phyloP scores from a whole-genome alignment of 2,113 vertebrate genomes.

The Antechinus flavipes region DNA sequence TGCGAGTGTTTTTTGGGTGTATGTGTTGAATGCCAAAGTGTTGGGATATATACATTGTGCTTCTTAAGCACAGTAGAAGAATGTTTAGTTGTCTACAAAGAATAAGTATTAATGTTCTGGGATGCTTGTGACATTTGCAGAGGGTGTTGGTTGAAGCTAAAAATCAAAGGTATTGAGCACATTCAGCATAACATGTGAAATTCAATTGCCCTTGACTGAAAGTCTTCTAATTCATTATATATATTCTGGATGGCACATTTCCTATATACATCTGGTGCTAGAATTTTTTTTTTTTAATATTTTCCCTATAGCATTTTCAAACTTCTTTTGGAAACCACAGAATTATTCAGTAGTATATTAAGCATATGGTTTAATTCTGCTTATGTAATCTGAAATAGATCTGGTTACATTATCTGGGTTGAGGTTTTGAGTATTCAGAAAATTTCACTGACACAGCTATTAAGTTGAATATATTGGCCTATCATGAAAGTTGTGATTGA shows the following conservation, averaged over 20 bases:
- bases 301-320: neutral
- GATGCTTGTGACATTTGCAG: neutral
- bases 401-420: neutral
- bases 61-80: neutral
- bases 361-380: neutral
- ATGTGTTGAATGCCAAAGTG: too few species aligned
- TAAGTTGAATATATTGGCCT: neutral
- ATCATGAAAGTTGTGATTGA: neutral
- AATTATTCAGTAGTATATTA: neutral
- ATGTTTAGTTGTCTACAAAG: neutral
- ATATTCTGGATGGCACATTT: neutral
- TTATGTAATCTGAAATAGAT: neutral
- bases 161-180: neutral
- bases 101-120: neutral
- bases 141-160: neutral
- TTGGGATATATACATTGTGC: neutral
- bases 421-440: neutral
- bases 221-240: neutral
- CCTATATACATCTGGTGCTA: neutral
- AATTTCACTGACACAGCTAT: neutral
- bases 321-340: neutral
- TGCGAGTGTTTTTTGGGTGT: neutral
- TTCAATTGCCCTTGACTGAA: neutral
- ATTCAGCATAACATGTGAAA: neutral
- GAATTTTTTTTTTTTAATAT: neutral